Conservation (phyloP, 2,797 vertebrate genomes). For the Rhabdophis nuchalis region DNA sequence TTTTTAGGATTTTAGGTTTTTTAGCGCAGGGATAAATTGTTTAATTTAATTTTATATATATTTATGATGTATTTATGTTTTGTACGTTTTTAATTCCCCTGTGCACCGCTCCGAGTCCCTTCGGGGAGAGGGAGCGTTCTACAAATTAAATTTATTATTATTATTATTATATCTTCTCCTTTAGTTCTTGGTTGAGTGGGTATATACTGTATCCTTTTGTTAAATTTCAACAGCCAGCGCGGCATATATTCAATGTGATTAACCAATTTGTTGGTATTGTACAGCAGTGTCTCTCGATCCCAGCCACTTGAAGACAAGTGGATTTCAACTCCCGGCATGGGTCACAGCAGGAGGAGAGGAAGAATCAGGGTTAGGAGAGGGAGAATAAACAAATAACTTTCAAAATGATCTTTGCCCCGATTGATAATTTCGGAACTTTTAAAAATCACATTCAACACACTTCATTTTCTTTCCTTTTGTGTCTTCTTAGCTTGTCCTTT, state of each 20-base stretch:
- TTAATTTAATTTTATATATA: no score
- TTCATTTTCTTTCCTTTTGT: not conserved
- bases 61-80: no score
- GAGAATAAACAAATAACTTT: not conserved
- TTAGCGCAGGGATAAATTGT: no score
- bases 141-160: no score
- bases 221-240: not conserved
- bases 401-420: not conserved
- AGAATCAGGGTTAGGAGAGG: not conserved
- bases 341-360: not conserved
- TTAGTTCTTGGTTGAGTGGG: not conserved
- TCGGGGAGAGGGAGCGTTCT: no score
- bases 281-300: not conserved
- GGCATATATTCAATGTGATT: not conserved
- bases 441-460: not conserved
- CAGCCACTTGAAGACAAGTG: not conserved
- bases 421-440: not conserved
- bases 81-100: no score
- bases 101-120: no score
- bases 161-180: no score
- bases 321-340: not conserved
- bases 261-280: not conserved
- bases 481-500: not conserved
- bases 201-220: not conserved
- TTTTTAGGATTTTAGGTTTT: no score